Evolutionary conservation across 2,888 invertebrate genomes (phyloP).

Genomic region (Notodromas monacha): DNA sequence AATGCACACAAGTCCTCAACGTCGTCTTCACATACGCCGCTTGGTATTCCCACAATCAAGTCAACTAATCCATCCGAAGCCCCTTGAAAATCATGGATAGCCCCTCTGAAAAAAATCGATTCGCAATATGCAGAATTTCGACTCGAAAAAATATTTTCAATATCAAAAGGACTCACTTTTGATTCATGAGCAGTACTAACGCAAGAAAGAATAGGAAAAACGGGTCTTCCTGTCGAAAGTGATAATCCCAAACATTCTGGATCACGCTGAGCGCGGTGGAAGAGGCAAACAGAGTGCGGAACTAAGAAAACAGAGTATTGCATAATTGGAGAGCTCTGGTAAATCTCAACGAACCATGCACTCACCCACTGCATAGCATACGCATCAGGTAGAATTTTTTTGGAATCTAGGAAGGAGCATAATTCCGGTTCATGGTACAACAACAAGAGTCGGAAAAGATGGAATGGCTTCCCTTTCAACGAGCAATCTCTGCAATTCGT

Average conservation of each 20-base stretch:
- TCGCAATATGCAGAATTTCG: too few relatives aligned
- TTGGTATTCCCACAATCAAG: slow-evolving; percentile 27
- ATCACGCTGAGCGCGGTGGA: slow-evolving; percentile 54
- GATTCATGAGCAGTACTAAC: slow-evolving; percentile 76
- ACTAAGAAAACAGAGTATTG: slow-evolving; percentile 16
- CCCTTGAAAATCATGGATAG: too few relatives aligned
- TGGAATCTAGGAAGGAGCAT: slow-evolving; percentile 81
- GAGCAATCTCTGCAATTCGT: slow-evolving; percentile 18
- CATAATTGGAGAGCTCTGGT: neutral
- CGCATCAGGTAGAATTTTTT: slow-evolving; percentile 60
- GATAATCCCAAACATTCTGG: slow-evolving; percentile 80
- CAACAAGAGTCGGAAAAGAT: slow-evolving; percentile 35
- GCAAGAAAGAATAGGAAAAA: slow-evolving; percentile 83
- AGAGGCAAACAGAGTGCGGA: slow-evolving; percentile 57
- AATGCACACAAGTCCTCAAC: slow-evolving; percentile 83
- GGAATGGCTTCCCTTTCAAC: slow-evolving; percentile 20
- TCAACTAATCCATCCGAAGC: too few relatives aligned
- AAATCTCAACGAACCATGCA: slow-evolving; percentile 6
- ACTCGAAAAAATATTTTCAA: too few relatives aligned
- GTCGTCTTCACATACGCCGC: slow-evolving; percentile 64
- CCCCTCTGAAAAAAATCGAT: too few relatives aligned
- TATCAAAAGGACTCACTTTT: too few relatives aligned
- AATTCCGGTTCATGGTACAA: slow-evolving; percentile 92
- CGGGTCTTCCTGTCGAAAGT: slow-evolving; percentile 77
- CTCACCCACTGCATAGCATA: slow-evolving; percentile 52